phyloP scores from a whole-genome alignment of 2,888 invertebrate species.

The Bellardia pandia region DNA sequence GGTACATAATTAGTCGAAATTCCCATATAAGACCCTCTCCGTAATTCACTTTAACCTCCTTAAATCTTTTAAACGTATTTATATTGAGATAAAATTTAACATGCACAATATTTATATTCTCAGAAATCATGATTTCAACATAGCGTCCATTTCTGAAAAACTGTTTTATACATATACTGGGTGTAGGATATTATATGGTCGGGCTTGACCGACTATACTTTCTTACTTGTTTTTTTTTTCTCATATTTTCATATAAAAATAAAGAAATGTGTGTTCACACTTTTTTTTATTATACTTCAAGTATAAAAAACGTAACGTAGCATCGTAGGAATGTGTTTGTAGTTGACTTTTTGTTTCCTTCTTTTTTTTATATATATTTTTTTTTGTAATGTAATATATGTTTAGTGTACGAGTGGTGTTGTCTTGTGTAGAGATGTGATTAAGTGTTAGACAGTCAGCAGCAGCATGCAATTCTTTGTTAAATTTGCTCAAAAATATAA shows the following conservation, averaged over 20 bases:
- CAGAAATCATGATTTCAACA: too few species aligned
- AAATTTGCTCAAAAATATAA: slow-evolving; percentile 3
- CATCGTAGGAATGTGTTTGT: slow-evolving; percentile 19
- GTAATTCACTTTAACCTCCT: too few species aligned
- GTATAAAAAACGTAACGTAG: slow-evolving; percentile 27
- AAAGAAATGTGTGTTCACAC: slow-evolving; percentile 52
- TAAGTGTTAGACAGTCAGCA: slow-evolving; percentile 43
- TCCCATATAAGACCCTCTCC: too few species aligned
- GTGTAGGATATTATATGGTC: too few species aligned
- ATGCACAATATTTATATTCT: too few species aligned
- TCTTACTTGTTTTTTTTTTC: slow-evolving; percentile 23
- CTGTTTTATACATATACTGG: too few species aligned
- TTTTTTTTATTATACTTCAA: slow-evolving; percentile 35
- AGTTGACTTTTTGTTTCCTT: neutral
- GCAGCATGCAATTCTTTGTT: slow-evolving; percentile 44
- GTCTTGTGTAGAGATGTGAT: slow-evolving; percentile 35
- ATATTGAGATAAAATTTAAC: too few species aligned
- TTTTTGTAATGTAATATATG: neutral
- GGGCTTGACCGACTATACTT: too few species aligned
- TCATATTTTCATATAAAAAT: slow-evolving; percentile 25
- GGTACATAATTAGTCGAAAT: too few species aligned
- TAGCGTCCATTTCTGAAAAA: too few species aligned
- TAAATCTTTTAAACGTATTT: too few species aligned
- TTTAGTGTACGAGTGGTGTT: neutral
- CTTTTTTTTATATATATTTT: neutral